Conservation (phyloP, 2,888 invertebrate species). For the Nipponacmea schrenckii region DNA sequence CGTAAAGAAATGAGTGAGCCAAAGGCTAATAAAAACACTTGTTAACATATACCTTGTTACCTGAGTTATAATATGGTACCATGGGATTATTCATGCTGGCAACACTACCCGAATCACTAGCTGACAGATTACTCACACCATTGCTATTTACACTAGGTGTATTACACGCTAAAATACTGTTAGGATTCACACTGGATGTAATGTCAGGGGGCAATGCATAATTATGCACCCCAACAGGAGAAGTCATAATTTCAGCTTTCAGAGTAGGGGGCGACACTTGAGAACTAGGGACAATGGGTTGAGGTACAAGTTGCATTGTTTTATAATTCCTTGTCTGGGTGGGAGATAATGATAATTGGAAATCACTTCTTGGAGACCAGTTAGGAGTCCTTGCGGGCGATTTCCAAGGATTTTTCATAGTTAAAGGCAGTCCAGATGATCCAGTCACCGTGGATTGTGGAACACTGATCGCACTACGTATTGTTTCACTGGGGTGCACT, state of each 20-base stretch:
- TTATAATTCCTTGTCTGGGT: slow-evolving; percentile 21
- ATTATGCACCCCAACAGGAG: slow-evolving; percentile 26
- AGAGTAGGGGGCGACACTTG: slow-evolving; percentile 32
- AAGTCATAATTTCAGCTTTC: background rate
- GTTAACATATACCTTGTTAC: slow-evolving; percentile 24
- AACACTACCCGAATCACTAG: background rate
- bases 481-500: background rate
- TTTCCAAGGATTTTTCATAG: background rate
- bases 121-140: background rate
- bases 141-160: background rate
- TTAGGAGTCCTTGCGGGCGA: no score
- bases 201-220: slow-evolving; percentile 30
- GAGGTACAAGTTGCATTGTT: slow-evolving; percentile 45
- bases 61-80: slow-evolving; percentile 17
- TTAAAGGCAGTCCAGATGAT: background rate
- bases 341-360: background rate
- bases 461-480: background rate
- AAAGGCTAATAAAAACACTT: background rate
- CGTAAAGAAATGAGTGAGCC: background rate
- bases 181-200: slow-evolving; percentile 25
- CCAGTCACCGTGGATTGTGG: background rate
- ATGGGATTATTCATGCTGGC: background rate
- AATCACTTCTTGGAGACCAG: background rate
- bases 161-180: background rate
- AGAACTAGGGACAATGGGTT: slow-evolving; percentile 48